Conservation (phyloP, 2,797 vertebrate genomes). For the Rhabdomys pumilio region DNA sequence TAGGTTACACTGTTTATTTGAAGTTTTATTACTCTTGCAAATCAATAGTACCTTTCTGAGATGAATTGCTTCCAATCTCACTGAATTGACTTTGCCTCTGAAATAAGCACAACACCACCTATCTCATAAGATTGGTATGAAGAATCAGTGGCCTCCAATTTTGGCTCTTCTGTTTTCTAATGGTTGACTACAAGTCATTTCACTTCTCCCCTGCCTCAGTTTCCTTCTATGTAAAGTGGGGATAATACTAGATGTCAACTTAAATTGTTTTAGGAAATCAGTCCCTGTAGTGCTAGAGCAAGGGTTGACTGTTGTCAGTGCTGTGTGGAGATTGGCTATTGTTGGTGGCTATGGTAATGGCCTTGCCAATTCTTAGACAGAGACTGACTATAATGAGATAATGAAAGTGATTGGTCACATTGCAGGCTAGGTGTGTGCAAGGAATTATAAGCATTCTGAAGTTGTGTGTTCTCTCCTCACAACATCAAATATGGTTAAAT, state of each 20-base stretch:
- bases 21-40: neutral
- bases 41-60: neutral
- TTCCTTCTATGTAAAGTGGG: neutral
- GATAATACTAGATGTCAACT: neutral
- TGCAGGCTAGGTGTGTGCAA: neutral
- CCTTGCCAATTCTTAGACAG: neutral
- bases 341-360: neutral
- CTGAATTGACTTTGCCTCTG: neutral
- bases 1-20: constrained; percentile 10
- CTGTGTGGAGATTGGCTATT: neutral
- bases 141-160: constrained; percentile 14
- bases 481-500: neutral
- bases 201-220: neutral
- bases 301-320: neutral
- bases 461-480: neutral
- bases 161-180: neutral
- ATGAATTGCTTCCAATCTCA: neutral
- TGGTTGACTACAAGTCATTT: neutral
- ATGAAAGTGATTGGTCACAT: neutral
- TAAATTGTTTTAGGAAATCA: neutral
- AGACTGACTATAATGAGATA: neutral
- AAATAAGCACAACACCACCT: neutral
- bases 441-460: neutral
- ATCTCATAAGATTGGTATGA: neutral
- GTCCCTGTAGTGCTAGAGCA: neutral